Conservation (phyloP, 2,797 vertebrate genomes). For the Melanotaenia nigrans region DNA sequence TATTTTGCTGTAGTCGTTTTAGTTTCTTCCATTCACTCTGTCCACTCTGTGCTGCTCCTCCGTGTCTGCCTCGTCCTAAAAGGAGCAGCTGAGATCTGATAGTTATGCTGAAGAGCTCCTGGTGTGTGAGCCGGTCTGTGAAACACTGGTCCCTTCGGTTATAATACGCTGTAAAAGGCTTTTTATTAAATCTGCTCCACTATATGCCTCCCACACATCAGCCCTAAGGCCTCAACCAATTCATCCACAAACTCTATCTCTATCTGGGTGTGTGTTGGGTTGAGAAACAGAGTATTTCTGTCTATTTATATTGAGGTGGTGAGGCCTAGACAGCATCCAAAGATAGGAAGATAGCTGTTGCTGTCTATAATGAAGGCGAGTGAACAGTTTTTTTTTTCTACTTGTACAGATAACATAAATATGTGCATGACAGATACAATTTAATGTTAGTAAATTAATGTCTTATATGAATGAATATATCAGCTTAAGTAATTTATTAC, state of each 20-base stretch:
- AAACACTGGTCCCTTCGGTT: slow-evolving; percentile 39
- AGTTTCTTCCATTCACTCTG: not conserved
- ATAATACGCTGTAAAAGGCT: slow-evolving; percentile 50
- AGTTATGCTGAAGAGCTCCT: not conserved
- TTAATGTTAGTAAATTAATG: not conserved
- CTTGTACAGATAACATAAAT: not conserved
- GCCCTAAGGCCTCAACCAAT: slow-evolving; percentile 51
- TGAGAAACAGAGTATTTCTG: slow-evolving; percentile 16
- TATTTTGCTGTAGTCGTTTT: not conserved
- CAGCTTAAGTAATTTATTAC: not conserved
- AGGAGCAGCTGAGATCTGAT: not conserved
- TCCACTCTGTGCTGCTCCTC: not conserved
- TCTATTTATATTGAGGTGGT: slow-evolving; percentile 29
- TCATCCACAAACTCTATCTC: slow-evolving; percentile 39
- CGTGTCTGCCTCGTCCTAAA: too few species aligned
- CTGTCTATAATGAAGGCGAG: slow-evolving; percentile 32
- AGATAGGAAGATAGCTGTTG: slow-evolving; percentile 47
- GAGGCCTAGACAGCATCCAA: slow-evolving; percentile 19
- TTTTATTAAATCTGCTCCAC: slow-evolving; percentile 55
- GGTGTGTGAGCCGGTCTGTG: slow-evolving; percentile 21
- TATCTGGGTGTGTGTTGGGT: slow-evolving; percentile 18
- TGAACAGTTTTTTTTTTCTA: not conserved
- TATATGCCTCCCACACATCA: slow-evolving; percentile 60
- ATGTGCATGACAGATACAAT: not conserved
- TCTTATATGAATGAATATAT: not conserved